Percentiles rank a stretch among this genome's conserved stretches.
phyloP scores from a whole-genome alignment of 2,888 invertebrate genomes.

The Thereva unica region DNA sequence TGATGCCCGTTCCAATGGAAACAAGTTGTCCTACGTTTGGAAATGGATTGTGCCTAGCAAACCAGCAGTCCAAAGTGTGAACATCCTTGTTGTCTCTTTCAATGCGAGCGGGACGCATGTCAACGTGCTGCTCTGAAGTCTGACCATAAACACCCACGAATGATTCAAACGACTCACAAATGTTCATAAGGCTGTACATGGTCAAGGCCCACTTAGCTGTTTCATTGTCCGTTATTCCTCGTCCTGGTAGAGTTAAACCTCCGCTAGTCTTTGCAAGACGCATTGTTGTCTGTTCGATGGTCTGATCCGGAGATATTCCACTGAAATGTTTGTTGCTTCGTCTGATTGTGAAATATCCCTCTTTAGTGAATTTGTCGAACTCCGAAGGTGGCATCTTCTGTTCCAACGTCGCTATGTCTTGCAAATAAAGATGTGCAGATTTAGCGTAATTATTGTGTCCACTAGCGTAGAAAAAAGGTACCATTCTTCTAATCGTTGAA shows the following conservation, averaged over 20 bases:
- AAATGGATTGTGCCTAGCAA: constrained; percentile 26
- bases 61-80: constrained; percentile 5
- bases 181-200: no score
- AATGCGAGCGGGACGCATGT: not conserved
- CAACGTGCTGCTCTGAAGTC: no score
- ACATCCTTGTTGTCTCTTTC: constrained; percentile 9
- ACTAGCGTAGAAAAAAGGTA: constrained; percentile 51
- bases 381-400: not conserved
- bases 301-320: constrained; percentile 47
- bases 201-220: not conserved
- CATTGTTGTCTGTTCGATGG: constrained; percentile 50
- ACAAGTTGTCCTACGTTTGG: constrained; percentile 11
- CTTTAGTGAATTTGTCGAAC: constrained; percentile 13
- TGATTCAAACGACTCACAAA: no score
- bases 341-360: constrained; percentile 10
- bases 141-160: no score
- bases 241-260: constrained; percentile 47
- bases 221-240: constrained; percentile 39
- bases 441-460: constrained; percentile 53
- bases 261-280: constrained; percentile 41
- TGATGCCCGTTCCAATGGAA: constrained; percentile 36
- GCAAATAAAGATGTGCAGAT: constrained; percentile 51
- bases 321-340: constrained; percentile 44
- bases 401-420: constrained; percentile 49
- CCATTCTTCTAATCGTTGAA: constrained; percentile 47